Conservation (phyloP, 2,888 invertebrate genomes). For the Orthonevra nobilis region DNA sequence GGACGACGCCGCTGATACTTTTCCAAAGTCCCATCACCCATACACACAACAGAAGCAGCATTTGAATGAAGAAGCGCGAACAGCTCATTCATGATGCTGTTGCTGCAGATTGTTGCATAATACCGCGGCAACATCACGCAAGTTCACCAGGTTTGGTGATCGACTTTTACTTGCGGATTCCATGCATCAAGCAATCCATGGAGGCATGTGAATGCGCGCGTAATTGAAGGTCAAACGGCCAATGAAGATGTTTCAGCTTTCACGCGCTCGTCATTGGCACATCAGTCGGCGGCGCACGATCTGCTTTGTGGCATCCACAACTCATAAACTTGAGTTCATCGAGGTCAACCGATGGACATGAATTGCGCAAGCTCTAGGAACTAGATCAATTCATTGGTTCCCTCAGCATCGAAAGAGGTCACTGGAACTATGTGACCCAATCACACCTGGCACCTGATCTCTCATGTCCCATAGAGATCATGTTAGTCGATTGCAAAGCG, state of each 20-base stretch:
- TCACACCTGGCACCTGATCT: slow-evolving; percentile 25
- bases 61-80: slow-evolving; percentile 49
- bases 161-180: slow-evolving; percentile 68
- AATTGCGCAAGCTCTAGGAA: slow-evolving; percentile 13
- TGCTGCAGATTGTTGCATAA: slow-evolving; percentile 42
- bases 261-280: slow-evolving; percentile 23
- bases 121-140: slow-evolving; percentile 54
- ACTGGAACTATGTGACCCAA: slow-evolving; percentile 45
- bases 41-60: slow-evolving; percentile 33
- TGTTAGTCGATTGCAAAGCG: slow-evolving; percentile 25
- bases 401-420: slow-evolving; percentile 19
- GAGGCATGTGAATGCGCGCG: slow-evolving; percentile 45
- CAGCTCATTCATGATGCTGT: slow-evolving; percentile 51
- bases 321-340: slow-evolving; percentile 16
- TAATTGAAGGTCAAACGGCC: slow-evolving; percentile 58
- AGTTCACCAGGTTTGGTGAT: slow-evolving; percentile 65
- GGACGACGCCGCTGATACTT: neutral
- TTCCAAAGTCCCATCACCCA: slow-evolving; percentile 11
- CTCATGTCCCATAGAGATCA: slow-evolving; percentile 39
- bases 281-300: slow-evolving; percentile 51
- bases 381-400: slow-evolving; percentile 32
- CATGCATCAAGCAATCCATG: slow-evolving; percentile 19
- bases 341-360: slow-evolving; percentile 10
- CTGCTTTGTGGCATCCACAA: slow-evolving; percentile 4
- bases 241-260: slow-evolving; percentile 31